A percentile compares a stretch with the other conserved stretches of the same genome.
Evolutionary conservation across 2,113 vertebrate genomes (phyloP).

Genomic region (Nematolebias whitei): DNA sequence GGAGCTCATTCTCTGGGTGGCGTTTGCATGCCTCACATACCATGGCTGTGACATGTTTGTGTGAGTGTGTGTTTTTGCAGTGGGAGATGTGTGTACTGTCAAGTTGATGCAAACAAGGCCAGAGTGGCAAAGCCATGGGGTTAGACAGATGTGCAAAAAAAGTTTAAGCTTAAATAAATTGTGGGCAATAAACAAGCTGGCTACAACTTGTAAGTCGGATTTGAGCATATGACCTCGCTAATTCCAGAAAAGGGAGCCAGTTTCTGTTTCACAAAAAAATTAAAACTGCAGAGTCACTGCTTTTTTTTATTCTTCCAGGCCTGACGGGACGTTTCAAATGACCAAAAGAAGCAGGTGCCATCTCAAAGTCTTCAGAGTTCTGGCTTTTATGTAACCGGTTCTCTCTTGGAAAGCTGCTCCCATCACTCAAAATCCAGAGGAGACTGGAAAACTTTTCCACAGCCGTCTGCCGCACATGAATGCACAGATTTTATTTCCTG

Average conservation of each 20-base stretch:
- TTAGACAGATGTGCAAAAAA: slow-evolving; percentile 17
- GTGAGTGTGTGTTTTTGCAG: slow-evolving; percentile 35
- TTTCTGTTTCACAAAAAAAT: neutral
- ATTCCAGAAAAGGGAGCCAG: slow-evolving; percentile 6
- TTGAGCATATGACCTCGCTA: slow-evolving; percentile 23
- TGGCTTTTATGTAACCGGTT: slow-evolving; percentile 25
- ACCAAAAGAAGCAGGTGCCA: slow-evolving; percentile 45
- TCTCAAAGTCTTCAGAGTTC: slow-evolving; percentile 22
- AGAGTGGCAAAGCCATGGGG: neutral
- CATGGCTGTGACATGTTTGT: slow-evolving; percentile 61
- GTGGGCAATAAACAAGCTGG: neutral
- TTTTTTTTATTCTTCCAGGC: slow-evolving; percentile 34
- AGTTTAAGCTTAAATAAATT: neutral
- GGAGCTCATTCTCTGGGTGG: slow-evolving; percentile 66
- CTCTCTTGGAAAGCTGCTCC: slow-evolving; percentile 24
- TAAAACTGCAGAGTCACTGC: slow-evolving; percentile 38
- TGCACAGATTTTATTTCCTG: neutral
- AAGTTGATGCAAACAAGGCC: slow-evolving; percentile 11
- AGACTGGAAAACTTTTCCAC: slow-evolving; percentile 27
- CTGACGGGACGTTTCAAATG: slow-evolving; percentile 47
- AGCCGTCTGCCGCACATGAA: slow-evolving; percentile 4
- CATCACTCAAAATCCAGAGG: slow-evolving; percentile 24
- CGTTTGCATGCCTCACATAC: slow-evolving; percentile 72
- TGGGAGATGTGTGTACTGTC: slow-evolving; percentile 19
- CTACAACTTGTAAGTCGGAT: no score